Evolutionary conservation across 30 jellyfish, hydroid and myxozoan species (phyloP).

Genomic region (Thelohanellus kitauei): DNA sequence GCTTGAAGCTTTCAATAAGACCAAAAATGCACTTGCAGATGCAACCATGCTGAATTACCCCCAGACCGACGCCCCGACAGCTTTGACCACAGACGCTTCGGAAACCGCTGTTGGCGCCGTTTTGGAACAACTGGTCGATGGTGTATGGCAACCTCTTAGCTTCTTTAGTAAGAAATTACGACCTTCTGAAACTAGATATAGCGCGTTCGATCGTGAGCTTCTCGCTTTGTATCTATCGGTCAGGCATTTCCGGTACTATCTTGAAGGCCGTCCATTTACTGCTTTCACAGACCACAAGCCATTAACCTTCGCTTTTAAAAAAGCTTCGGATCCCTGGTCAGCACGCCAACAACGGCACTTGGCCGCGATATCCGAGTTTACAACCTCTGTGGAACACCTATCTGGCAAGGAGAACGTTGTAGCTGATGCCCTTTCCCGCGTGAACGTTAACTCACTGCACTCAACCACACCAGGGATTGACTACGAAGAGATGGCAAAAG

Average conservation of each 20-base stretch:
- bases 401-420: conserved; percentile 5
- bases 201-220: conserved; percentile 9
- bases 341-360: conserved; percentile 12
- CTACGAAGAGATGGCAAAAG: conserved; percentile 2
- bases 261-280: conserved; percentile 12
- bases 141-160: conserved; percentile 4
- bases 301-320: conserved; percentile 6
- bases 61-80: conserved; percentile 2
- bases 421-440: conserved; percentile 15
- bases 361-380: conserved; percentile 11
- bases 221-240: conserved; percentile 9
- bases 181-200: conserved; percentile 5
- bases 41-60: conserved; percentile 12
- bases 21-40: conserved; percentile 5
- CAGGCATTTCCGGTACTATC: conserved; percentile 2
- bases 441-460: conserved; percentile 1
- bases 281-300: conserved; percentile 8
- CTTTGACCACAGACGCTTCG: conserved; percentile 14
- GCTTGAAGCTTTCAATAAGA: conserved; percentile 2
- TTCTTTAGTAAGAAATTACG: conserved; percentile 6
- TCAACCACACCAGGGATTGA: not conserved
- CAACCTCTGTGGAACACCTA: conserved; percentile 5
- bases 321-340: conserved; percentile 3
- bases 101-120: conserved; percentile 4
- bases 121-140: not conserved